phyloP scores from a whole-genome alignment of 2,797 vertebrate genomes.

The Chelmon rostratus region DNA sequence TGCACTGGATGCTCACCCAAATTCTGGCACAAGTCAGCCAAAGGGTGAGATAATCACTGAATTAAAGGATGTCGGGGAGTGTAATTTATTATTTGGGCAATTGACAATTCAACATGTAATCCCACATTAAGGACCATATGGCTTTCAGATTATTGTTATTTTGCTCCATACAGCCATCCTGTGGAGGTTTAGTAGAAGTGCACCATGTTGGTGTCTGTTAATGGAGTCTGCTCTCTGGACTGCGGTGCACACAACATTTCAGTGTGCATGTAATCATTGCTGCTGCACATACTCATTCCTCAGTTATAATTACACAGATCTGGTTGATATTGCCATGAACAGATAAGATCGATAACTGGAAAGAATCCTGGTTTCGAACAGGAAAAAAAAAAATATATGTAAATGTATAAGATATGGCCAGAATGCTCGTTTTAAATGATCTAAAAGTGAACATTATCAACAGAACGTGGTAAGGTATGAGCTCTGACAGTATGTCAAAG shows the following conservation, averaged over 20 bases:
- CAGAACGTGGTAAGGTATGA: too few relatives aligned
- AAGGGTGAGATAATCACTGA: neutral
- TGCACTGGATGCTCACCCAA: neutral
- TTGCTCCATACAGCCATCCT: constrained; percentile 24
- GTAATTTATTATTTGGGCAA: neutral
- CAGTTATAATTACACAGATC: neutral
- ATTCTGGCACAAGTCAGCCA: neutral
- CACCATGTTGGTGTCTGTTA: neutral
- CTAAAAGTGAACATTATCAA: too few relatives aligned
- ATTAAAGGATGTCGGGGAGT: neutral
- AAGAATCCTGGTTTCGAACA: too few relatives aligned
- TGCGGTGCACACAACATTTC: neutral
- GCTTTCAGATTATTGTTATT: neutral
- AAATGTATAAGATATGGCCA: too few relatives aligned
- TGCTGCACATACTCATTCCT: neutral
- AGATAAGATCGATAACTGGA: too few relatives aligned
- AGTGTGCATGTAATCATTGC: neutral
- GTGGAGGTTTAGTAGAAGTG: constrained; percentile 16
- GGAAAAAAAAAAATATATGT: neutral
- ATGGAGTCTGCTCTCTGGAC: neutral
- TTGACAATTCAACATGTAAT: neutral
- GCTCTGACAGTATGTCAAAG: too few relatives aligned
- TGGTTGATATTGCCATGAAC: neutral
- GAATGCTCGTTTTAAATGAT: too few relatives aligned
- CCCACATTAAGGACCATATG: neutral